Evolutionary conservation across 1,140 invertebrate species (phyloP).

Genomic region (Musca vetustissima): DNA sequence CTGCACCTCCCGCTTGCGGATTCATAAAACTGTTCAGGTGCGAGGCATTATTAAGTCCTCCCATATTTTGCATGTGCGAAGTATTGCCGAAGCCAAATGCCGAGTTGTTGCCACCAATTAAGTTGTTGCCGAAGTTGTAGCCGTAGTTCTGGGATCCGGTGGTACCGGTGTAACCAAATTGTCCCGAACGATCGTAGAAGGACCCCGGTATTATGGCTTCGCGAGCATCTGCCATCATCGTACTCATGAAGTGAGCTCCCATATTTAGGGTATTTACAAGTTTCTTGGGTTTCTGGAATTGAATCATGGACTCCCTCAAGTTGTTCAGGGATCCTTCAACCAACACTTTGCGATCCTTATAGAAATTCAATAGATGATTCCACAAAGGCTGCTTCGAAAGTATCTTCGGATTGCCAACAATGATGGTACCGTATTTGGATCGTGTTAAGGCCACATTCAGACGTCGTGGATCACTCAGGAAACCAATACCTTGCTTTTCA

Average conservation of each 20-base stretch:
- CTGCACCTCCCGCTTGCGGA: constrained; percentile 59
- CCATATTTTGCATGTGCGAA: constrained; percentile 15
- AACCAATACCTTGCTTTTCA: constrained; percentile 90
- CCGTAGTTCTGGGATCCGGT: constrained; percentile 59
- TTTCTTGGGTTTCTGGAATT: constrained; percentile 96
- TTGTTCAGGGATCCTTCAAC: constrained; percentile 98
- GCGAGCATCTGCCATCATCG: constrained; percentile 88
- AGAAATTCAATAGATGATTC: constrained; percentile 97
- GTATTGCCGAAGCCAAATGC: constrained; percentile 21
- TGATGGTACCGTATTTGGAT: constrained; percentile 97
- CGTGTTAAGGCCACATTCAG: constrained; percentile 97
- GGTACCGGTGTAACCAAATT: constrained; percentile 59
- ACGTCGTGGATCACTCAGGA: constrained; percentile 95
- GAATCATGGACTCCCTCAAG: constrained; percentile 94
- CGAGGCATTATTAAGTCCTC: neutral
- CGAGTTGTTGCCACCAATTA: constrained; percentile 24
- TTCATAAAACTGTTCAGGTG: constrained; percentile 25
- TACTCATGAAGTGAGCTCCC: constrained; percentile 96
- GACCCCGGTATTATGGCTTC: constrained; percentile 86
- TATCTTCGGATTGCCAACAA: constrained; percentile 99
- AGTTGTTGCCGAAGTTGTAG: constrained; percentile 58
- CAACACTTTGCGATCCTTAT: constrained; percentile 96
- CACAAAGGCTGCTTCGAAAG: constrained; percentile 96
- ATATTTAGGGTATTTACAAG: constrained; percentile 92
- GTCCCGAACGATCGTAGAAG: constrained; percentile 69